phyloP scores from a whole-genome alignment of 2,888 invertebrate genomes.

The Nomada flava region DNA sequence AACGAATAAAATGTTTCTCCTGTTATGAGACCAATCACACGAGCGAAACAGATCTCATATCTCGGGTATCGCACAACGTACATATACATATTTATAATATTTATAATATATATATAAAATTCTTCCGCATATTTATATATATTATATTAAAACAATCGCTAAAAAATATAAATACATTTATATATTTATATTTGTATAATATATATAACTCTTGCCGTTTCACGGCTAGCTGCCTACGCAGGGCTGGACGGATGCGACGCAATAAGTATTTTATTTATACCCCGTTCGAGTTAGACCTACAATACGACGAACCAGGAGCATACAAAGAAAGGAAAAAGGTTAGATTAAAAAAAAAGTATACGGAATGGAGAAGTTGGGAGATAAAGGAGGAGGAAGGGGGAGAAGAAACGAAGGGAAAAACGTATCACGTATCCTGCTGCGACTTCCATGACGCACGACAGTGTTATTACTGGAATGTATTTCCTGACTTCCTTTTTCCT shows the following conservation, averaged over 20 bases:
- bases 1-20: conserved; percentile 39
- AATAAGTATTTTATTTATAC: conserved; percentile 64
- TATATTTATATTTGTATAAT: conserved; percentile 62
- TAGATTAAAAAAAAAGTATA: background rate
- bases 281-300: conserved; percentile 36
- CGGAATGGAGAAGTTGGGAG: background rate
- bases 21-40: conserved; percentile 36
- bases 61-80: conserved; percentile 55
- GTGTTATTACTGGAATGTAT: conserved; percentile 33
- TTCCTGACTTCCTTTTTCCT: conserved; percentile 7
- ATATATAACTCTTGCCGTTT: conserved; percentile 71
- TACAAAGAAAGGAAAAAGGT: conserved; percentile 10
- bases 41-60: conserved; percentile 32
- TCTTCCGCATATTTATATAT: conserved; percentile 59
- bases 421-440: conserved; percentile 66
- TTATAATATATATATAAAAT: conserved; percentile 53
- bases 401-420: conserved; percentile 22
- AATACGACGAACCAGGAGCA: conserved; percentile 34
- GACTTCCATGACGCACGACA: conserved; percentile 44
- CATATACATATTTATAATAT: conserved; percentile 61
- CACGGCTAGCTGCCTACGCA: conserved; percentile 79
- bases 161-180: conserved; percentile 77
- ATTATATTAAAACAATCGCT: conserved; percentile 73
- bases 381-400: background rate
- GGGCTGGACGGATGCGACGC: conserved; percentile 81